Evolutionary conservation across 2,797 vertebrate species (phyloP), one percentile per base, ranked within the genome.

Genomic region (Novumbra hubbsi): DNA sequence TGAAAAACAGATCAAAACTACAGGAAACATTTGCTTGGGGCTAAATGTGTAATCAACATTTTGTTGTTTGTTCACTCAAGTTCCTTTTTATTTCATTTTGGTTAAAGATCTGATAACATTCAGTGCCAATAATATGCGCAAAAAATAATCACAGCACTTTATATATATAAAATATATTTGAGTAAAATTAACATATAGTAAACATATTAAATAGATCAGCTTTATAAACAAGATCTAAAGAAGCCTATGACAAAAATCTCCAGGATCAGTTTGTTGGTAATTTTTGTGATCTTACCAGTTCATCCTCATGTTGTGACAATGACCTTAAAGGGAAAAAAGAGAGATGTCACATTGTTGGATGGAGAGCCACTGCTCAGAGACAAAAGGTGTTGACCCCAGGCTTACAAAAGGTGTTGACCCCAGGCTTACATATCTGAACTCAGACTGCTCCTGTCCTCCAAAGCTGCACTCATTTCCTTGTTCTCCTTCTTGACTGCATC

Each of bases 341-440:
- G 1, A 7, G 14, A 73, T 52, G 49, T 52, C 41, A 45, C 7
- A 38, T 38, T 38, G 34, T 38, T 38, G 34, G 34, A 38, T 8
- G 4, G 41, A 4, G 21, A 57, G 7, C 2, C 19, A 24, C 19
- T 52, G 4, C 2, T 5, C 5, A 2, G 19, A n/a, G 52, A 55
- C 52, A n/a, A n/a, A 24, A 52, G 27, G 15, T 21, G 1, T 8
- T 60, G 21, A 9, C 48, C 17, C 52, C 28, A 60, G 15, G 84
- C 95, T 9, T 57, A 57, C n/a, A 57, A 17, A 24, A 52, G 27
- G 15, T 21, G 1, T 8, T 60, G 21, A 9, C 48, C 17, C 52
- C 28, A 60, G 15, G 84, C 95, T 64, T 86, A 96, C 95, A 90
- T 81, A 79, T 87, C 94, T 70, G 93, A 92, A 78, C 89, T 86